A percentile compares a stretch with the other conserved stretches of the same genome.
Conservation (phyloP, 1,140 invertebrate genomes). For the Magallana ariakensis region DNA sequence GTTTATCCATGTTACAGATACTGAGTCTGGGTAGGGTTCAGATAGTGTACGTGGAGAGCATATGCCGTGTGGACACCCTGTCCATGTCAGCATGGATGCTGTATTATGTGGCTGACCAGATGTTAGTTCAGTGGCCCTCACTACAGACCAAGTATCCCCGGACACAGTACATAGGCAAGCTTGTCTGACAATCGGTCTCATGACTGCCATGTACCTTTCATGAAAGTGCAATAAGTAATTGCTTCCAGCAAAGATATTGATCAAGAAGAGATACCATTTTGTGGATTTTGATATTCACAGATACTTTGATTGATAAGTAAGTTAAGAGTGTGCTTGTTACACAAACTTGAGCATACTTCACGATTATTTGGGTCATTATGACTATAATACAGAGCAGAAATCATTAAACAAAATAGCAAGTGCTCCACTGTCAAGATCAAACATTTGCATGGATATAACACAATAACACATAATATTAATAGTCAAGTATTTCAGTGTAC, state of each 20-base stretch:
- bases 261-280: background rate
- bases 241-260: background rate
- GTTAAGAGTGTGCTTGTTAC: no score
- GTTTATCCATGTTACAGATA: slow-evolving; percentile 78
- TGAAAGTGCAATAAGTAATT: background rate
- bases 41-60: slow-evolving; percentile 96
- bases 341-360: no score
- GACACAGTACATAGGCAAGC: slow-evolving; percentile 81
- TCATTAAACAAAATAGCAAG: no score
- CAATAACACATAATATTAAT: no score
- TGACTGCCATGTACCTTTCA: no score
- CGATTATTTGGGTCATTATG: no score
- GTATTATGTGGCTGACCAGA: slow-evolving; percentile 86
- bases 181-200: slow-evolving; percentile 64
- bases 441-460: no score
- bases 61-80: slow-evolving; percentile 93
- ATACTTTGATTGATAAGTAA: no score
- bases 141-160: slow-evolving; percentile 83
- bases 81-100: slow-evolving; percentile 94
- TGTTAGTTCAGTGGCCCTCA: slow-evolving; percentile 95
- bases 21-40: slow-evolving; percentile 85
- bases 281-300: background rate
- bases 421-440: no score
- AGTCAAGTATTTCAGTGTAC: no score
- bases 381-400: no score